These are phyloP conservation scores for Donacobius atricapilla DNA, from an alignment of 2,113 vertebrate genomes.

Conservation along the genomic window DNA sequence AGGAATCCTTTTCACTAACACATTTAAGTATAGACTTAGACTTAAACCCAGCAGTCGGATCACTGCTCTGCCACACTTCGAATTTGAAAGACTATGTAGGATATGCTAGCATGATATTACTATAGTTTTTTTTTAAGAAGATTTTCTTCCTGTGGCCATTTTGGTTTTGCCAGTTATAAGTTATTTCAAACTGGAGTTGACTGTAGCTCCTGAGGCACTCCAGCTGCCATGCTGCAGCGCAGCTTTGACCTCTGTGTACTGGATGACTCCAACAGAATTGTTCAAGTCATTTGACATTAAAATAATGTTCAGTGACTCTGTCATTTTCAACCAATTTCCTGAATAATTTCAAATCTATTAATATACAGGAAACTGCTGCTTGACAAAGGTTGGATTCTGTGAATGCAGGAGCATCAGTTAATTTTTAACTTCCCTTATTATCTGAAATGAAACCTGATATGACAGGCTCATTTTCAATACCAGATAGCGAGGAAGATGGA, in stretches of 20 bases:
- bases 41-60: background rate
- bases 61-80: background rate
- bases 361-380: constrained; percentile 72
- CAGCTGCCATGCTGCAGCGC: background rate
- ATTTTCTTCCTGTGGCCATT: background rate
- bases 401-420: constrained; percentile 59
- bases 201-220: background rate
- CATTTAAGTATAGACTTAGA: background rate
- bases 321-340: constrained; percentile 77
- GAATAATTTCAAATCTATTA: constrained; percentile 78
- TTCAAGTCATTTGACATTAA: constrained; percentile 71
- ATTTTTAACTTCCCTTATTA: constrained; percentile 70
- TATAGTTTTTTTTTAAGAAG: background rate
- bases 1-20: background rate
- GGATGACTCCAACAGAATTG: constrained; percentile 60
- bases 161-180: background rate
- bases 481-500: constrained; percentile 34
- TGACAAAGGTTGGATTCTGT: constrained; percentile 69
- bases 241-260: constrained; percentile 54
- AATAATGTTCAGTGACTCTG: constrained; percentile 68
- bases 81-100: background rate
- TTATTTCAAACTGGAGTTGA: background rate
- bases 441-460: constrained; percentile 48
- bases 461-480: constrained; percentile 51
- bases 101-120: background rate